Evolutionary conservation across 2,113 vertebrate genomes (phyloP).

Genomic region (Myiozetetes cayanensis): DNA sequence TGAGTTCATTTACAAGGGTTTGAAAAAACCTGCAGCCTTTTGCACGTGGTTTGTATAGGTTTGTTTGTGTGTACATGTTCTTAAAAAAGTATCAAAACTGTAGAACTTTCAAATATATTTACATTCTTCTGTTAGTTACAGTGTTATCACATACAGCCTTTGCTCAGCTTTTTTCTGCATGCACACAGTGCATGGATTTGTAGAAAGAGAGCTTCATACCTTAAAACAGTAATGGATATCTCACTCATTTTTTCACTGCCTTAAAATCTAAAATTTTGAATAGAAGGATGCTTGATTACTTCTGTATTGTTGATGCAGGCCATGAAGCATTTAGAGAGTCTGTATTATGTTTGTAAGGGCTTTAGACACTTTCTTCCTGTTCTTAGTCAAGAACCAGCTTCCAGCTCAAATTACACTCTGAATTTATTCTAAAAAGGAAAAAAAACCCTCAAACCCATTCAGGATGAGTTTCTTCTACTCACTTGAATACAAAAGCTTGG

Average conservation of each 20-base stretch:
- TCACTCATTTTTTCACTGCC: neutral
- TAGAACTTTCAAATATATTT: slow-evolving; percentile 76
- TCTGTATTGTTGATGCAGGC: neutral
- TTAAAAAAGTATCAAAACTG: slow-evolving; percentile 83
- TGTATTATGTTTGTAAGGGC: neutral
- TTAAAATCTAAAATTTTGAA: neutral
- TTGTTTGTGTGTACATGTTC: slow-evolving; percentile 30
- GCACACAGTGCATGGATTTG: slow-evolving; percentile 70
- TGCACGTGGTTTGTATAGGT: slow-evolving; percentile 65
- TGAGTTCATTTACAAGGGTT: slow-evolving; percentile 51
- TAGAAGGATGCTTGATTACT: slow-evolving; percentile 16
- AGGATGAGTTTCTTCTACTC: neutral
- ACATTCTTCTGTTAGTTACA: slow-evolving; percentile 73
- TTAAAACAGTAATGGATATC: neutral
- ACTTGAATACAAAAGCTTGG: neutral
- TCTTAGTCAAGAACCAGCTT: neutral
- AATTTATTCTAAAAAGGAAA: neutral
- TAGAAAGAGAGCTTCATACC: slow-evolving; percentile 45
- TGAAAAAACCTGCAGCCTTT: slow-evolving; percentile 59
- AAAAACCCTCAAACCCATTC: neutral
- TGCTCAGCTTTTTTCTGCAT: slow-evolving; percentile 45
- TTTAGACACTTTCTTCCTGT: neutral
- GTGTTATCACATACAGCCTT: slow-evolving; percentile 65
- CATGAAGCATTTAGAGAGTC: neutral
- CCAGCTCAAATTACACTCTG: neutral